A percentile compares a stretch with the other conserved stretches of the same genome.
These are phyloP conservation scores for Vanacampus margaritifer DNA, from an alignment of 2,113 vertebrate genomes.

Conservation along the genomic window DNA sequence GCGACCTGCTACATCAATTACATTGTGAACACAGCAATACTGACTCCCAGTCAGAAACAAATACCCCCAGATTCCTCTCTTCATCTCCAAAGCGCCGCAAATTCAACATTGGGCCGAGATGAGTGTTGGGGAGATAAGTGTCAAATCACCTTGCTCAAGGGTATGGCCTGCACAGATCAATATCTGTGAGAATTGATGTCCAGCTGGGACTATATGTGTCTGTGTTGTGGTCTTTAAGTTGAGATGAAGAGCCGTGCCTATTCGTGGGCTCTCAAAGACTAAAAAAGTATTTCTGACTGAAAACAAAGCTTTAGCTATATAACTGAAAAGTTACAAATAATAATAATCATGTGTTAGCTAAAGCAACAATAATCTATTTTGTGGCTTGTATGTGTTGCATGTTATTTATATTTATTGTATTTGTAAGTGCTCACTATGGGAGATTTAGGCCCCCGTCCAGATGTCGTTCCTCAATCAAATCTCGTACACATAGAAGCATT, in stretches of 20 bases:
- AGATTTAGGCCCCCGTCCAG: no score
- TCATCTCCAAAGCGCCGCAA: slow-evolving; percentile 24
- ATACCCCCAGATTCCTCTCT: slow-evolving; percentile 40
- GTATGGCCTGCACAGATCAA: slow-evolving; percentile 59
- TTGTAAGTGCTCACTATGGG: no score
- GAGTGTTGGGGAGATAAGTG: slow-evolving; percentile 44
- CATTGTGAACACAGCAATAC: slow-evolving; percentile 30
- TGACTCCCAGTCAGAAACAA: slow-evolving; percentile 50
- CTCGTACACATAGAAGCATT: no score
- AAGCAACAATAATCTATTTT: no score
- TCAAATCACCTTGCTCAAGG: slow-evolving; percentile 74
- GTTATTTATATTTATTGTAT: no score
- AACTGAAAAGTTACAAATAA: no score
- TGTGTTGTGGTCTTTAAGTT: not conserved
- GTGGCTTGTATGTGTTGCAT: not conserved
- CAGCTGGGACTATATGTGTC: slow-evolving; percentile 23
- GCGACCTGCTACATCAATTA: slow-evolving; percentile 49
- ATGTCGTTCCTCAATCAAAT: no score
- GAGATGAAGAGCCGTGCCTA: not conserved
- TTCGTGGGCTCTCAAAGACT: not conserved
- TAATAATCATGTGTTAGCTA: not conserved
- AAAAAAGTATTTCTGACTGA: not conserved
- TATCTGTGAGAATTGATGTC: slow-evolving; percentile 63
- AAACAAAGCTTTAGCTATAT: not conserved
- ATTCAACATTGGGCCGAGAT: slow-evolving; percentile 38